These are phyloP conservation scores for Synanthedon myopaeformis DNA, from an alignment of 2,888 invertebrate genomes.

Conservation along the genomic window DNA sequence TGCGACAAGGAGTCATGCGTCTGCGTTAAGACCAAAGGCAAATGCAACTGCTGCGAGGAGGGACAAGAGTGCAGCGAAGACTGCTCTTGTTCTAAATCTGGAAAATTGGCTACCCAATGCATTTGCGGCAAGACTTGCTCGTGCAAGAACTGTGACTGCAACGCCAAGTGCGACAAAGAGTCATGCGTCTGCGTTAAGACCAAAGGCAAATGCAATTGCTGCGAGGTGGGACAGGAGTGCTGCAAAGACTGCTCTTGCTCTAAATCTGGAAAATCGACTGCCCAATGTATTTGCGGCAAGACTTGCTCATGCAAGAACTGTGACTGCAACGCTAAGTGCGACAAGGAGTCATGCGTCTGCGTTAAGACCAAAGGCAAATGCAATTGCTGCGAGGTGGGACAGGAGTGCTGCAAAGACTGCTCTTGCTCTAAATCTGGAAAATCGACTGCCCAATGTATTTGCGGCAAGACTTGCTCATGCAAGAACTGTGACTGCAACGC, in stretches of 20 bases:
- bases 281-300: background rate
- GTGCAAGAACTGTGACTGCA: background rate
- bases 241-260: background rate
- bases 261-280: background rate
- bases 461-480: conserved; percentile 1
- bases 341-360: background rate
- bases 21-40: conserved; percentile 8
- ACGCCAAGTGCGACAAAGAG: conserved; percentile 4
- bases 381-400: background rate
- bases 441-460: background rate
- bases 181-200: background rate
- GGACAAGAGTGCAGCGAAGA: background rate
- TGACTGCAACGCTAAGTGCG: background rate
- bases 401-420: background rate
- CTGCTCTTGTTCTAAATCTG: background rate
- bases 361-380: background rate
- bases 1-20: conserved; percentile 7
- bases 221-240: background rate
- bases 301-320: background rate
- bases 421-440: background rate
- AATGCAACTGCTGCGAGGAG: conserved; percentile 9
- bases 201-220: conserved; percentile 11
- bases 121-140: background rate
- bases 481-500: conserved; percentile 1
- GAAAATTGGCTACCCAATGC: background rate